Evolutionary conservation across 2,797 vertebrate genomes (phyloP), one percentile per base, ranked within the genome.

Genomic region (Xyrichtys novacula): DNA sequence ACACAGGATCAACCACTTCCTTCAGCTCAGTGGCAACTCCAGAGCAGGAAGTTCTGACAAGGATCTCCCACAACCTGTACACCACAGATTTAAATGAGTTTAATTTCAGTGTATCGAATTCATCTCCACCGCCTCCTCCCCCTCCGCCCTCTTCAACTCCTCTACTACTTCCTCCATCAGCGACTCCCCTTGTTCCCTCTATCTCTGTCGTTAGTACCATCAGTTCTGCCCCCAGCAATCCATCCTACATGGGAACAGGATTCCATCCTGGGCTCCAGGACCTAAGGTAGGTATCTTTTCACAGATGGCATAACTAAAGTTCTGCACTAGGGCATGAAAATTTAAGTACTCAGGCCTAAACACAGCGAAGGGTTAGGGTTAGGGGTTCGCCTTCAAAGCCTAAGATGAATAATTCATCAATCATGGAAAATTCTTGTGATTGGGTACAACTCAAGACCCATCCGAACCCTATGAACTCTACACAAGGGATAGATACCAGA

Each of bases 281-380:
- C 40, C 39, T 68, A 0, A 73, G 87, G 89, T 88, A 80, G n/a
- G 28, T 6, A 40, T 16, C 16, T 59, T 43, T 42, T 60, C 29
- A 34, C 42, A 44, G 2, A 46, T 15, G 10, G 19, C 6, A 12
- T 10, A 28, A 5, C 28, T 12, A 39, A 3, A 38, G 32, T 8
- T 7, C 12, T 10, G 5, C 14, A 44, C 5, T 3, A 6, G 7
- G 6, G 3, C 11, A 12, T 5, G 42, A 12, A 22, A 32, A 6
- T 5, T 12, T 8, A 31, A 10, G 28, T 1, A 17, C 29, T 56
- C 42, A n/a, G n/a, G 31, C 42, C 17, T 16, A 2, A 25, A 6
- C 44, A 25, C 25, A 14, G 12, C 25, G 17, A 10, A 28, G 17
- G 3, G 7, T 15, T 23, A 46, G 12, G n/a, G n/a, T n/a, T n/a